Conservation (phyloP, 1,140 invertebrate genomes). For the Coenobita brevimanus region DNA sequence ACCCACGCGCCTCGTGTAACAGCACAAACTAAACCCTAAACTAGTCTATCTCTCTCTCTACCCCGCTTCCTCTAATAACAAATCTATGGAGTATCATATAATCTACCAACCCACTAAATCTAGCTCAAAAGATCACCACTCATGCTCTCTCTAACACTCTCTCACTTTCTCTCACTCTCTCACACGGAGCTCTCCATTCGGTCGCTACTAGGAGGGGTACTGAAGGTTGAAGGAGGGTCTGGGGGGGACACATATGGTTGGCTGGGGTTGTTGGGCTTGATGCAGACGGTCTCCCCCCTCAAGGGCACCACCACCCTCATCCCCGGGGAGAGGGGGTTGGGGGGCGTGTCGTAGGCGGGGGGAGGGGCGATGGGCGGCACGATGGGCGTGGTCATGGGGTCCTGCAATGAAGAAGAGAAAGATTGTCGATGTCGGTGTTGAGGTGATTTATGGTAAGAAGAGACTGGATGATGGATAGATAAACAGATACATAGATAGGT, state of each 20-base stretch:
- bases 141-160: not conserved
- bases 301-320: conserved; percentile 50
- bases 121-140: not conserved
- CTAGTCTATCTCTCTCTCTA: no score
- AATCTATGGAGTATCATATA: no score
- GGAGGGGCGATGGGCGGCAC: conserved; percentile 62
- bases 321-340: conserved; percentile 40
- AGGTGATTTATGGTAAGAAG: no score
- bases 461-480: no score
- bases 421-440: no score
- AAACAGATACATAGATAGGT: no score
- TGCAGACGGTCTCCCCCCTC: conserved; percentile 66
- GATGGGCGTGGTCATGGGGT: conserved; percentile 51
- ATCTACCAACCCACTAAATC: no score
- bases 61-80: no score
- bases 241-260: conserved; percentile 52
- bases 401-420: conserved; percentile 17
- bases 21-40: no score
- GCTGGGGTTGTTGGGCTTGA: conserved; percentile 53
- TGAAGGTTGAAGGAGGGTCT: conserved; percentile 59
- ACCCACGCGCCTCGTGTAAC: no score
- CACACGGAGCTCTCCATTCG: conserved; percentile 65
- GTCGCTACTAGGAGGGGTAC: conserved; percentile 57
- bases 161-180: not conserved
- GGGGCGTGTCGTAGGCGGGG: conserved; percentile 61